These are phyloP conservation scores for Apodemia hepburni DNA, from an alignment of 2,888 invertebrate genomes.

Conservation along the genomic window DNA sequence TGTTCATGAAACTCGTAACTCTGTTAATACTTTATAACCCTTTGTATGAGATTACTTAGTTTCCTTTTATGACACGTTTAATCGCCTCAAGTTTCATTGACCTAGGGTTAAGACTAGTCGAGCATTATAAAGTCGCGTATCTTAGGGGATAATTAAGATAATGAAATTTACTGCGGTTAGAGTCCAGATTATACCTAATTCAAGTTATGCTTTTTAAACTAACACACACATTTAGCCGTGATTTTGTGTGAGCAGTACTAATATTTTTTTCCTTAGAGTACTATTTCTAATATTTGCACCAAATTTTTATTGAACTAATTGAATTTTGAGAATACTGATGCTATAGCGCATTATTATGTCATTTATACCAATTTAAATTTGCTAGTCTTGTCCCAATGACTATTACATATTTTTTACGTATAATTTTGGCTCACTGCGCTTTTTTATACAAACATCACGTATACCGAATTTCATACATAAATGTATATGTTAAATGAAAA, in stretches of 20 bases:
- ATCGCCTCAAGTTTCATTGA: slow-evolving; percentile 52
- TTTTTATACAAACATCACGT: no score
- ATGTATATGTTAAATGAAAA: no score
- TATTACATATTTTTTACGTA: no score
- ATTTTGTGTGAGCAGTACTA: background rate
- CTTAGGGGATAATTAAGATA: slow-evolving; percentile 18
- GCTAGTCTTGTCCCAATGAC: no score
- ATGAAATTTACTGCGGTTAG: slow-evolving; percentile 15
- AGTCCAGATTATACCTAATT: slow-evolving; percentile 1
- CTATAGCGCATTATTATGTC: no score
- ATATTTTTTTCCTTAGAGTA: background rate
- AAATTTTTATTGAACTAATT: no score
- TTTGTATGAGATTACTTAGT: slow-evolving; percentile 53
- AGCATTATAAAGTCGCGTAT: slow-evolving; percentile 17
- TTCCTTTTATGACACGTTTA: slow-evolving; percentile 60
- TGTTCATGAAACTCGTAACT: background rate
- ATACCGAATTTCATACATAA: no score
- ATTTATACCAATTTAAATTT: no score
- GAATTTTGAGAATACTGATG: no score
- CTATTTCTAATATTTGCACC: no score
- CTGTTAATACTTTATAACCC: slow-evolving; percentile 56
- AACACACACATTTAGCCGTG: background rate
- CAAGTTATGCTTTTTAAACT: background rate
- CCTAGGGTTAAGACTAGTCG: slow-evolving; percentile 26
- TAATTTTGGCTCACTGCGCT: no score